Conservation (phyloP, 2,888 invertebrate genomes). For the Sesamia inferens region DNA sequence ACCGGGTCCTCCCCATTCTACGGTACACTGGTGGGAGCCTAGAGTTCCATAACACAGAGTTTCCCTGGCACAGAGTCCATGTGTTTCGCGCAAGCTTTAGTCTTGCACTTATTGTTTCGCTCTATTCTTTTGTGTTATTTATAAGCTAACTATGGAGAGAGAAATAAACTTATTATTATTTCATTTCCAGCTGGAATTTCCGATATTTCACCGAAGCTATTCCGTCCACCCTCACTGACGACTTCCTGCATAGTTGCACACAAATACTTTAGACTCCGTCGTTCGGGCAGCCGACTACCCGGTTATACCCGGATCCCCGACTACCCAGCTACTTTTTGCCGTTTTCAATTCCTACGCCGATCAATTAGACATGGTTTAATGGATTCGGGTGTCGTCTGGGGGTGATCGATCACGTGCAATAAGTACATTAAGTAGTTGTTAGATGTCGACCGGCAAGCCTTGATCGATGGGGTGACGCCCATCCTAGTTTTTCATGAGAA, state of each 20-base stretch:
- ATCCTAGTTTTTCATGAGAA: constrained; percentile 58
- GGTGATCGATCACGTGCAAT: constrained; percentile 85
- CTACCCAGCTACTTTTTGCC: constrained; percentile 77
- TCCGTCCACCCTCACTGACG: constrained; percentile 61
- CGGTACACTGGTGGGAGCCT: no score
- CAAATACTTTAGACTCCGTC: constrained; percentile 65
- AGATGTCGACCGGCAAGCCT: constrained; percentile 72
- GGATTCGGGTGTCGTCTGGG: constrained; percentile 83
- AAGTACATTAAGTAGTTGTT: constrained; percentile 86
- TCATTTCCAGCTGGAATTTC: constrained; percentile 64
- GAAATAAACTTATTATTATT: no score
- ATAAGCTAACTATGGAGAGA: no score
- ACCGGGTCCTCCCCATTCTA: no score
- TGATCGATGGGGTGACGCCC: constrained; percentile 78
- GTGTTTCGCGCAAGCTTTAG: no score
- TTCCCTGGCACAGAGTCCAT: no score
- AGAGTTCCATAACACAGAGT: no score
- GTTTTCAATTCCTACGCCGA: constrained; percentile 84
- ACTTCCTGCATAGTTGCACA: constrained; percentile 71
- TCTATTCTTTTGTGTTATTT: no score
- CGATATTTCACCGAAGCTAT: constrained; percentile 62
- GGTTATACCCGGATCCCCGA: not conserved
- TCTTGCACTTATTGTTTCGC: no score
- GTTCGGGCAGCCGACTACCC: constrained; percentile 56
- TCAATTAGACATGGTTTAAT: constrained; percentile 88